Base-by-base conservation (phyloP, 2,797 vertebrate genomes). In the Tadarida brasiliensis region DNA sequence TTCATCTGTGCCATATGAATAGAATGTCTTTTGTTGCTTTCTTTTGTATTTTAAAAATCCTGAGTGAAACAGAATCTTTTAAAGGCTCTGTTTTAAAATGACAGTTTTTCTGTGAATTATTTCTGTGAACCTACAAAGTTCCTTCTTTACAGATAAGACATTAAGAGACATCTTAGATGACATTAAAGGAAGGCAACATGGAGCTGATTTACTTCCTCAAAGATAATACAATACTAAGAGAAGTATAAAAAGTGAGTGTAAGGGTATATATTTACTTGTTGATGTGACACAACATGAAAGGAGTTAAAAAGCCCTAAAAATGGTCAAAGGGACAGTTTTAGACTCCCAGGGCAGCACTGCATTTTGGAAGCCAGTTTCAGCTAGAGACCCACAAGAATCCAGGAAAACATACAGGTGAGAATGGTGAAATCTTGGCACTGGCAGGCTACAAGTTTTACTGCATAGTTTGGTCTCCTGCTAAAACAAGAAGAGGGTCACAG, bases 121-220 rank as follows among this genome's bases (percentile, higher is more conserved):
- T 39, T 76, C 16, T 56, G 49, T 33, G 35, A 93, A 89, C 56
- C 22, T 35, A 33, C 39, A 30, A 81, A 39, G 11, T 61, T 80
- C 30, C 26, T 91, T 76, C 59, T 92, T 94, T 70, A 78, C 16
- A 94, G 33, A 22, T 84, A 81, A 94, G 63, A 93, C 49, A 87
- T 47, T 70, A 39, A 47, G 78, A 71, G 54, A 33, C 24, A 56
- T 59, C 67, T 87, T 2, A 80, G 39, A 33, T 54, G 59, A 73
- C 26, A 68, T 63, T 70, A 80, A 71, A 94, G 59, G 63, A 77
- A 71, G 7, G 49, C 51, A 76, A 68, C 3, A 26, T 3, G 78
- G 26, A 95, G 70, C 49, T 44, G 30, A 65, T 73, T 85, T 56
- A 78, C 76, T 84, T 70, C 35, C 81, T 92, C 47, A 77, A 26